Base-by-base conservation (phyloP, 2,888 invertebrate species). In the Proisotoma minuta region DNA sequence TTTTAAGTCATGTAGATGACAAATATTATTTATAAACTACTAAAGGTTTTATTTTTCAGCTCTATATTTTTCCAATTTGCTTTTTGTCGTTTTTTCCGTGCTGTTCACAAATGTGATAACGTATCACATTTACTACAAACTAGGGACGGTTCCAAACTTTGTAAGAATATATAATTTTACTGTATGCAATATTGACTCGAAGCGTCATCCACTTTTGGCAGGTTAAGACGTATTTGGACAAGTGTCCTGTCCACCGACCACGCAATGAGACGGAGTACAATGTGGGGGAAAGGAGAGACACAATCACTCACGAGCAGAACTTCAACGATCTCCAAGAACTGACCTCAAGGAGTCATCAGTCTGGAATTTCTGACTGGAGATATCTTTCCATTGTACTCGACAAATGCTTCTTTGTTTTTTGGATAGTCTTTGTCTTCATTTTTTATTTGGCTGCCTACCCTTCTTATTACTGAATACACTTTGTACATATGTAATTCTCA, bases 391-490 rank as follows among this genome's bases (percentile, higher is more conserved):
- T 47, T 47, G 10, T 47, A n/a, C 5, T 50, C 18, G 50, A 50
- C 23, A 50, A 26, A 50, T 22, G 18, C 5, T 50, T 50, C 23
- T 50, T 50, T 24, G 10, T 24, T 12, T 50, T 50, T 50, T 50
- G 50, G 50, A 50, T 26, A 3, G 26, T 50, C 5, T 50, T 50
- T 23, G 22, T 50, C 23, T 4, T 50, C 22, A 50, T 50, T 50
- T 50, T 50, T 22, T 15, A 22, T 50, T 50, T 26, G 23, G 50
- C 50, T 8, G 23, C 24, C 5, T 50, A 8, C 26, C 50, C 50
- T 10, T 34, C 34, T 10, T 34, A 34, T 43, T 43, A 43, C 8
- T 34, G 15, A 34, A 34, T 10, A 34, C 34, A 34, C 34, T 10
- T 34, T 34, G 34, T 34, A 8, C 34, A n/a, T n/a, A n/a, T n/a